A percentile compares a stretch with the other conserved stretches of the same genome.
Evolutionary conservation across 2,888 invertebrate species (phyloP).

Genomic region (Achlya flavicornis): DNA sequence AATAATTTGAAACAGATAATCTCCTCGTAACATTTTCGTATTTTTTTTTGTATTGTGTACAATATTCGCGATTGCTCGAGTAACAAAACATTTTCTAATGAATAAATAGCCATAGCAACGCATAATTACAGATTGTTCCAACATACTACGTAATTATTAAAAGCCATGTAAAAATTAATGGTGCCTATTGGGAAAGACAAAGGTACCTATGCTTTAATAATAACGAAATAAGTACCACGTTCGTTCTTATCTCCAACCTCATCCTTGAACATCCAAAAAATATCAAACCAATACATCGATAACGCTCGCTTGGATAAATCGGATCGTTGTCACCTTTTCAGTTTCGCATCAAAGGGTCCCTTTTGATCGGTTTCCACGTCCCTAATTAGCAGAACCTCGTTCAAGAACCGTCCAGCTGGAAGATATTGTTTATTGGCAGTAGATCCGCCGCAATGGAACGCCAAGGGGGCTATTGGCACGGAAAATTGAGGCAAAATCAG

Average conservation of each 20-base stretch:
- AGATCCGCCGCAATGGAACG: conserved; percentile 60
- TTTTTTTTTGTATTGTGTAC: too few relatives aligned
- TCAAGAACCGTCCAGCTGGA: conserved; percentile 65
- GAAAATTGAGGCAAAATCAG: conserved; percentile 78
- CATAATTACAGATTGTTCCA: too few relatives aligned
- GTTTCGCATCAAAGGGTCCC: conserved; percentile 76
- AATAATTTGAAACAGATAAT: too few relatives aligned
- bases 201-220: too few relatives aligned
- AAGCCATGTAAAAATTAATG: too few relatives aligned
- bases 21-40: too few relatives aligned
- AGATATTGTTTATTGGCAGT: conserved; percentile 82
- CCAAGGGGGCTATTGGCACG: conserved; percentile 64
- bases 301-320: conserved; percentile 49
- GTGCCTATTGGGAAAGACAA: too few relatives aligned
- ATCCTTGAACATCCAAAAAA: conserved; percentile 23
- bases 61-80: too few relatives aligned
- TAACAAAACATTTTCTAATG: too few relatives aligned
- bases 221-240: conserved; percentile 14
- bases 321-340: conserved; percentile 71
- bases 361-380: conserved; percentile 73
- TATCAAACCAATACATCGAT: conserved; percentile 37
- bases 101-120: too few relatives aligned
- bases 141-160: too few relatives aligned
- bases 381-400: conserved; percentile 79
- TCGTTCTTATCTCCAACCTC: conserved; percentile 18